A percentile compares a stretch with the other conserved stretches of the same genome.
phyloP scores from a whole-genome alignment of 2,888 invertebrate species.

The Macrosoma leucophasiata region DNA sequence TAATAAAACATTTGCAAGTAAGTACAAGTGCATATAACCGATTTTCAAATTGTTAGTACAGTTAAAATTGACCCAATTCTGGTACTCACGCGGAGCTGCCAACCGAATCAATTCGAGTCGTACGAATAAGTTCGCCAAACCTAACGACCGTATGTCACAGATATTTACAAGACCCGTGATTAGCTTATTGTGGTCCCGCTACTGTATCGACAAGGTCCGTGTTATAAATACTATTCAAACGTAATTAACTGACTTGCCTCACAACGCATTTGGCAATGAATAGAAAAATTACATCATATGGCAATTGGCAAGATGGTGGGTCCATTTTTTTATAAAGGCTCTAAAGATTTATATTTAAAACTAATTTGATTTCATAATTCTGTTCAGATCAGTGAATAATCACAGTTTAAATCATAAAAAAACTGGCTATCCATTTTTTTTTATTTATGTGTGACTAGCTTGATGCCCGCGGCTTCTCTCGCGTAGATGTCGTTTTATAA shows the following conservation, averaged over 20 bases:
- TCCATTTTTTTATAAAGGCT: too few relatives aligned
- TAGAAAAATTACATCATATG: slow-evolving; percentile 2
- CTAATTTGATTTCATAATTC: too few relatives aligned
- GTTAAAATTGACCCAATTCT: background rate
- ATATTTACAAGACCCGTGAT: too few relatives aligned
- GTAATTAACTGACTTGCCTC: slow-evolving; percentile 45
- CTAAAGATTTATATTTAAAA: too few relatives aligned
- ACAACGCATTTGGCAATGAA: slow-evolving; percentile 13
- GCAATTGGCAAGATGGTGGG: too few relatives aligned
- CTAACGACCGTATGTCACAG: slow-evolving; percentile 46
- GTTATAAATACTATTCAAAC: slow-evolving; percentile 48
- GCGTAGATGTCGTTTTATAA: too few relatives aligned
- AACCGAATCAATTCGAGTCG: background rate
- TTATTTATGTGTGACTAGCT: too few relatives aligned
- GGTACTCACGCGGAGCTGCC: background rate
- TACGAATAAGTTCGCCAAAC: slow-evolving; percentile 23
- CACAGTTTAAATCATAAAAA: too few relatives aligned
- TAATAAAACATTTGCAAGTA: too few relatives aligned
- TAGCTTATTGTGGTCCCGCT: slow-evolving; percentile 61
- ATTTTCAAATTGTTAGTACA: background rate
- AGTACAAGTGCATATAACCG: background rate
- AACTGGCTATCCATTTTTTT: too few relatives aligned
- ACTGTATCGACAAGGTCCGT: slow-evolving; percentile 63
- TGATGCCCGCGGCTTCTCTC: too few relatives aligned
- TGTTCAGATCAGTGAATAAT: too few relatives aligned